Base-by-base conservation (phyloP, 2,888 invertebrate species). In the Uloborus plumipes region DNA sequence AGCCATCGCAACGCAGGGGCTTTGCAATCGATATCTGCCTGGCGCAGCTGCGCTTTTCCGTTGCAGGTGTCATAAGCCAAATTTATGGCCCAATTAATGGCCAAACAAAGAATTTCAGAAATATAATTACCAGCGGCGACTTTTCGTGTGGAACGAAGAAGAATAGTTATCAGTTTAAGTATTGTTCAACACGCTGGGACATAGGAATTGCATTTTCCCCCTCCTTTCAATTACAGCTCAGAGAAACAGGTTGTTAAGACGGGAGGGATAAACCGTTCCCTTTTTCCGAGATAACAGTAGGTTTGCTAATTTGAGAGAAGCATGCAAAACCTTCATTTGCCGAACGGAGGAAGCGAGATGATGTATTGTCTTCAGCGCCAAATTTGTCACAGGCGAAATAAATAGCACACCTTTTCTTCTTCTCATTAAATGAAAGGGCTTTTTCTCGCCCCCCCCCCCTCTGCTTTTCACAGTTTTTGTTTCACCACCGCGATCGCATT, bases 141-240 rank as follows among this genome's bases (percentile, higher is more conserved):
- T 80, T 77, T 80, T 67, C 79, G 79, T 80, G 79, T 73, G 61
- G 73, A 73, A 73, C 73, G 61, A 73, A 72, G 67, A 75, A 76
- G 79, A 80, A 80, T 80, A 80, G 79, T 80, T 80, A 80, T 80
- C 79, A 80, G 79, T 80, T 73, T 80, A 80, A 80, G 73, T 80
- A 73, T 72, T 69, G 73, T 73, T 79, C 78, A 72, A 79, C 78
- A 79, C 78, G 78, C 65, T 59, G 78, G 69, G 26, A 26, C 51
- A 49, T 20, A 67, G 59, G 49, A 69, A 58, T 59, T 58, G 55
- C 66, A 65, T 67, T 80, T 79, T 73, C 72, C 72, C 61, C 59
- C 72, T 71, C 47, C 79, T 80, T 80, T 80, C 79, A 80, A 80
- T 80, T 80, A 80, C 59, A 66, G 78, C 61, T 71, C 65, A 51